Evolutionary conservation across 2,113 vertebrate genomes (phyloP).

Genomic region (Microtus montanus): DNA sequence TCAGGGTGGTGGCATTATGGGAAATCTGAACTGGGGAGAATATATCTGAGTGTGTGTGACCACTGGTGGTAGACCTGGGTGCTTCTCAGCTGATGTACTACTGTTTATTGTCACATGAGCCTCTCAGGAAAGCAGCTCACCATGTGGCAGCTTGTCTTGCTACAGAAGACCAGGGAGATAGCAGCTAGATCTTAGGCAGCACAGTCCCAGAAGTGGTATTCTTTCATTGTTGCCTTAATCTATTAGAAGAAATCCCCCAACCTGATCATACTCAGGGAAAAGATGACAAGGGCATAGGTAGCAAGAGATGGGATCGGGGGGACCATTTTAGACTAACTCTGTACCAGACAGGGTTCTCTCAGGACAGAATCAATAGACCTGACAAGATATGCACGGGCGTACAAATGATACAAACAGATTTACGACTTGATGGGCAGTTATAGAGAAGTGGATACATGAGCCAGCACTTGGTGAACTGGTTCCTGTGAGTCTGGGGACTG

Average conservation of each 20-base stretch:
- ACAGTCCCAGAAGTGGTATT: neutral
- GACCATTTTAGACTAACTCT: neutral
- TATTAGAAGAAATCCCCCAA: neutral
- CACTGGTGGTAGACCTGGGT: neutral
- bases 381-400: no score
- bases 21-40: neutral
- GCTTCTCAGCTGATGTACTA: neutral
- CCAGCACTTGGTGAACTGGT: neutral
- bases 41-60: neutral
- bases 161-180: neutral
- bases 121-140: neutral
- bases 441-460: neutral
- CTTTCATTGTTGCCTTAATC: neutral
- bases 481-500: no score
- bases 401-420: neutral
- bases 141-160: neutral
- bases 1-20: neutral
- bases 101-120: neutral
- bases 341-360: neutral
- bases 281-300: neutral
- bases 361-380: neutral
- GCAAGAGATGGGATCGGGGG: neutral
- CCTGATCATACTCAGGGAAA: neutral
- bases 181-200: neutral
- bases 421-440: rapidly evolving